Percentiles rank a stretch among this genome's conserved stretches.
phyloP scores from a whole-genome alignment of 2,888 invertebrate genomes.

The Ectemnius continuus region DNA sequence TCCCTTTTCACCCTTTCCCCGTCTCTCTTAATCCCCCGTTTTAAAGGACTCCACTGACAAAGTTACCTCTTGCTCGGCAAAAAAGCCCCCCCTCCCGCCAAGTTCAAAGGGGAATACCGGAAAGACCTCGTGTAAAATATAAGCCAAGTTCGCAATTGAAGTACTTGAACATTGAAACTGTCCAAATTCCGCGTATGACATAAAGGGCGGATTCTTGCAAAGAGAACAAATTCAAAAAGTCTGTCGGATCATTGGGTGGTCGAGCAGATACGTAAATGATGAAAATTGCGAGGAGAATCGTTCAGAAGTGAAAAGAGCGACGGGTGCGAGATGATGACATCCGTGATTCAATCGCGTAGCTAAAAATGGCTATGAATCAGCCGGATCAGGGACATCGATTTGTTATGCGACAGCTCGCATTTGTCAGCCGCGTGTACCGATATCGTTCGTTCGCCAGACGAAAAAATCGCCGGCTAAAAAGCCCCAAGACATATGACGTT shows the following conservation, averaged over 20 bases:
- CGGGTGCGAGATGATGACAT: too few species aligned
- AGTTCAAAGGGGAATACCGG: neutral
- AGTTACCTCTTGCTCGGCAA: too few species aligned
- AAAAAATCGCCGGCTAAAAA: constrained; percentile 7
- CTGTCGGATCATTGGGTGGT: too few species aligned
- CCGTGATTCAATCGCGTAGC: neutral
- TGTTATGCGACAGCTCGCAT: constrained; percentile 20
- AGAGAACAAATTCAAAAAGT: neutral
- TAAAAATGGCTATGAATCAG: constrained; percentile 17
- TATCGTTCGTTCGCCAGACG: constrained; percentile 23
- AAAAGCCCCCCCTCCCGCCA: too few species aligned
- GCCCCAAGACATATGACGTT: constrained; percentile 14
- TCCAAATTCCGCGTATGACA: too few species aligned
- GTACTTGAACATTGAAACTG: neutral
- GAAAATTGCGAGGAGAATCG: constrained; percentile 14
- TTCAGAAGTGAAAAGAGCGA: too few species aligned
- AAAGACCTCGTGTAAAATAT: neutral
- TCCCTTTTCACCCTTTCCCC: too few species aligned
- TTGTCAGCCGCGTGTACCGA: constrained; percentile 25
- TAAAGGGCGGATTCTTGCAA: too few species aligned
- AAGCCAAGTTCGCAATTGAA: neutral
- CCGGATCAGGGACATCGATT: constrained; percentile 20
- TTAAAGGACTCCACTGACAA: too few species aligned
- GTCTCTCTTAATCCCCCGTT: too few species aligned
- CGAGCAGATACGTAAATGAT: neutral